Conservation (phyloP, 2,888 invertebrate genomes). For the Hyppa rectilinea region DNA sequence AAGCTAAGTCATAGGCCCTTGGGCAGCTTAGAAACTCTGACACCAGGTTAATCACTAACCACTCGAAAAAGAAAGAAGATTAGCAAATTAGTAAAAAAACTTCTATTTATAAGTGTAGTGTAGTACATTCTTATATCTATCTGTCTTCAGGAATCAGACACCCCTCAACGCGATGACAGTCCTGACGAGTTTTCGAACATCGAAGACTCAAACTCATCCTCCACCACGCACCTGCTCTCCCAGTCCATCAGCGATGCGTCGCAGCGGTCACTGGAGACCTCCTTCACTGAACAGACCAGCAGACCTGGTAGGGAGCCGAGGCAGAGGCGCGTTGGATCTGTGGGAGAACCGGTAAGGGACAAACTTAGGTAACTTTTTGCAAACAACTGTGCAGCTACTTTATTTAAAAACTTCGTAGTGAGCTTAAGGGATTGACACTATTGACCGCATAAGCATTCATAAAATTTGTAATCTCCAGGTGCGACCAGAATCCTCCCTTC, state of each 20-base stretch:
- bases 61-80: too few relatives aligned
- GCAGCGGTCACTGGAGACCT: constrained; percentile 81
- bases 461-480: constrained; percentile 72
- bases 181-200: constrained; percentile 85
- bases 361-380: too few relatives aligned
- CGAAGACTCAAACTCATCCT: constrained; percentile 85
- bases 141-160: constrained; percentile 86
- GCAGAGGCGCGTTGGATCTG: constrained; percentile 78
- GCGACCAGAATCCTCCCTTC: constrained; percentile 75
- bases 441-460: too few relatives aligned
- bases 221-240: constrained; percentile 85
- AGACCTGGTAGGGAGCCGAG: constrained; percentile 69
- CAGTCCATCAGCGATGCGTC: constrained; percentile 83
- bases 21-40: too few relatives aligned
- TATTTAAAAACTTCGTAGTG: too few relatives aligned
- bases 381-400: too few relatives aligned
- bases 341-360: constrained; percentile 79
- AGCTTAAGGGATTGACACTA: too few relatives aligned
- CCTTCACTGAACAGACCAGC: constrained; percentile 79
- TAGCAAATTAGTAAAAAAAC: too few relatives aligned
- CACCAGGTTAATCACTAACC: too few relatives aligned
- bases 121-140: too few relatives aligned
- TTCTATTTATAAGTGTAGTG: too few relatives aligned
- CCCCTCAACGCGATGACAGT: constrained; percentile 85
- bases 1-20: too few relatives aligned